Evolutionary conservation across 2,113 vertebrate species (phyloP).

Genomic region (Heterocephalus glaber): DNA sequence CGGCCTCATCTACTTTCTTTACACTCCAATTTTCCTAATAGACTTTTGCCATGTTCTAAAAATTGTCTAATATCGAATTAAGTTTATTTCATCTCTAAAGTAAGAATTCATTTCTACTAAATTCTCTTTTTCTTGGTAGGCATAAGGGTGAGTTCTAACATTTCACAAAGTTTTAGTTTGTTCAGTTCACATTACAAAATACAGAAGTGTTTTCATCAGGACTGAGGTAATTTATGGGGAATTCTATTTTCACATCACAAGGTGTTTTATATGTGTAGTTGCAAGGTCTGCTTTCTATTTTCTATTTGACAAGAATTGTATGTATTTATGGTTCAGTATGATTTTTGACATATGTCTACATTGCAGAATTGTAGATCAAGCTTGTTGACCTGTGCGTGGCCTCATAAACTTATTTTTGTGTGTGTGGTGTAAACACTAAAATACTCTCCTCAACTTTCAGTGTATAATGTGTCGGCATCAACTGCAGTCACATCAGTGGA

Average conservation of each 20-base stretch:
- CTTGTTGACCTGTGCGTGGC: background rate
- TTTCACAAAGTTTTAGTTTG: background rate
- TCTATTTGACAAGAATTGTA: background rate
- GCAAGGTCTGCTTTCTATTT: background rate
- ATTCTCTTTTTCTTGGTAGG: background rate
- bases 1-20: background rate
- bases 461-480: background rate
- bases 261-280: background rate
- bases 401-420: background rate
- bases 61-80: background rate
- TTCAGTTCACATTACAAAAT: background rate
- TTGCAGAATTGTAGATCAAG: background rate
- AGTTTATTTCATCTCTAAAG: constrained; percentile 6
- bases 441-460: background rate
- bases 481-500: background rate
- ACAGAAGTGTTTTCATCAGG: background rate
- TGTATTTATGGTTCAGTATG: background rate
- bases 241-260: background rate
- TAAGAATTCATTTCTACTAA: background rate
- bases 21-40: background rate
- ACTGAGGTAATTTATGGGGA: background rate
- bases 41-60: background rate
- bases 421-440: background rate
- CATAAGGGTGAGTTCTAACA: background rate
- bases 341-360: background rate